Base-by-base conservation (phyloP, 2,797 vertebrate genomes). In the Parotocinclus haroldoi region DNA sequence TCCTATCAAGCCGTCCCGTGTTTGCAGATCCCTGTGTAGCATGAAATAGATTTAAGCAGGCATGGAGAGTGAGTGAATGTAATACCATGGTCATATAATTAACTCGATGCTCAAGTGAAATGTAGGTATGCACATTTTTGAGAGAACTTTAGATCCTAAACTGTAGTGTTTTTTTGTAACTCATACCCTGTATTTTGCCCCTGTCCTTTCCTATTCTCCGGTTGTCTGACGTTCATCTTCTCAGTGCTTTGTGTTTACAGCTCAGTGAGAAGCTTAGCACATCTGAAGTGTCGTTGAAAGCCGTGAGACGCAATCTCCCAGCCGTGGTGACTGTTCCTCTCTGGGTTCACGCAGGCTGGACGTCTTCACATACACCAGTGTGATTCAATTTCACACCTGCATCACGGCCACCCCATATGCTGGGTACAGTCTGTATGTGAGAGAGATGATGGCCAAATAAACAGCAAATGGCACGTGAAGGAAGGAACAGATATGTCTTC, bases 351-450 rank as follows among this genome's bases (percentile, higher is more conserved):
- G 36, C 63, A 58, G 38, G 37, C 50, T 45, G 55, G 40, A 66
- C 57, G 19, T 59, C 42, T 74, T 54, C 48, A 61, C 64, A 61
- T 42, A 58, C 14, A 48, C 44, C 50, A 27, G 63, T 64, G 53
- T 56, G 38, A 65, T 51, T 64, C 68, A 74, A 72, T 76, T 72
- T 76, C 66, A 69, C 74, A 79, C 71, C 68, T 76, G 68, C 61
- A 50, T 70, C 46, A 68, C 27, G 64, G 46, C 27, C 52, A 16
- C 51, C 14, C 55, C 53, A 59, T 61, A 67, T 37, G 19, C 57
- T 52, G 49, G 17, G 60, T 46, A 14, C 10, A 10, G 11, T 58
- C 39, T 42, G 66, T 44, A 46, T 45, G 57, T 40, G 19, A 66
- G 37, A 61, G 42, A 66, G 10, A 2, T 27, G 27, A 2, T 27